These are phyloP conservation scores for Varecia variegata DNA, from an alignment of 2,797 vertebrate species.

Conservation along the genomic window DNA sequence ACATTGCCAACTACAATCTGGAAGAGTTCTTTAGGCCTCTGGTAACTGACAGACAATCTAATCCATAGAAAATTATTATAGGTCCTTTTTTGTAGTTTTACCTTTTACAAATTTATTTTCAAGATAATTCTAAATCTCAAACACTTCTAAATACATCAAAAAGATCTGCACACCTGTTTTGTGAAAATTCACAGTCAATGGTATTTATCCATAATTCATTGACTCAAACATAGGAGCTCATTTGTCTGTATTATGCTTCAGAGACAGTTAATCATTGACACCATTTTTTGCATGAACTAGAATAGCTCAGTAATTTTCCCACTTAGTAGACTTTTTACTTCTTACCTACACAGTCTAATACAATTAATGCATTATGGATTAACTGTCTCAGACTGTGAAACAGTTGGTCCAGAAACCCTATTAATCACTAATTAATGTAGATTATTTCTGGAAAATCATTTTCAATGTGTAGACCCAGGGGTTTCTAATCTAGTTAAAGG, in stretches of 20 bases:
- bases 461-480: constrained; percentile 65
- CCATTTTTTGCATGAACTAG: constrained; percentile 3
- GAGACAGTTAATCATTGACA: constrained; percentile 47
- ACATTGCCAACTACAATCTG: constrained; percentile 14
- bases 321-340: constrained; percentile 64
- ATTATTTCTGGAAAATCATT: constrained; percentile 70
- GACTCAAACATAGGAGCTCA: neutral
- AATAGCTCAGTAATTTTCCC: constrained; percentile 62
- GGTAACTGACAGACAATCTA: constrained; percentile 12
- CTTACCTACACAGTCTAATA: constrained; percentile 60
- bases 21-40: constrained; percentile 36
- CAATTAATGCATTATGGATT: constrained; percentile 75
- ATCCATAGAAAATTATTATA: constrained; percentile 20
- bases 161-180: neutral
- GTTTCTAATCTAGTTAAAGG: constrained; percentile 69
- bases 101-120: constrained; percentile 50
- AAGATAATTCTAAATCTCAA: constrained; percentile 50
- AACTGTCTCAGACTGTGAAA: constrained; percentile 62
- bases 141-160: constrained; percentile 45
- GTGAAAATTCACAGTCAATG: neutral
- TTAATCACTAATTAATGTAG: constrained; percentile 74
- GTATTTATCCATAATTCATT: constrained; percentile 51
- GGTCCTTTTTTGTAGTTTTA: constrained; percentile 26
- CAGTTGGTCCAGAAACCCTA: constrained; percentile 61
- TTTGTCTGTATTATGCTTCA: constrained; percentile 40